Base-by-base conservation (phyloP, 1,140 invertebrate species). In the Coptotermes formosanus region DNA sequence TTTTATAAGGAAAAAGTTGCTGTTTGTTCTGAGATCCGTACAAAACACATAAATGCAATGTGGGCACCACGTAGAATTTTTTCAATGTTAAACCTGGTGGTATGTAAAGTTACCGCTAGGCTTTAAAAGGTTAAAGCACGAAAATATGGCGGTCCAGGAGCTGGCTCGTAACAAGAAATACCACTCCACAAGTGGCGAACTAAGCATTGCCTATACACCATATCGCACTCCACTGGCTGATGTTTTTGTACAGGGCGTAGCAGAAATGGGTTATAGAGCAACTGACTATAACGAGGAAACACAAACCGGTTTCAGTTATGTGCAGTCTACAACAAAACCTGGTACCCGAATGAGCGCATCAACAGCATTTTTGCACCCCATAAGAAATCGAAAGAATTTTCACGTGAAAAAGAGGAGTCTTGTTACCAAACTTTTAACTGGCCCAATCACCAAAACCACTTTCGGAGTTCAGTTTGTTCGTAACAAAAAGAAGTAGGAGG, bases 391-490 rank as follows among this genome's bases (percentile, higher is more conserved):
- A 75, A 90, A 89, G 38, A 96, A 96, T 89, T 90, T 96, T 12
- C 93, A 94, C 81, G 90, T 96, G 7, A 92, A 92, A 16, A 95
- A 95, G 89, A 89, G 91, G 2, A 93, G 93, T 52, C 92, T 93
- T 89, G 95, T 95, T 0, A 94, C 93, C 0, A 95, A 93, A 91
- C 91, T 98, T 25, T 88, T 98, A 1, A 95, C 98, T 86, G 91
- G 96, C 93, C 90, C 90, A 89, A 0, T 90, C 89, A 82, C 93
- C 93, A n/a, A 96, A 94, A 88, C 91, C 88, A 94, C 94, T 0
- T 91, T 92, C 30, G 96, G 95, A 0, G 92, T 97, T 0, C 91
- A 94, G 90, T 92, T 95, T 83, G 89, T 91, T 19, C 92, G 92
- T 86, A 89, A 91, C 44, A 92, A 92, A 4, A 90, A 88, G 30